Percentiles rank a stretch among this genome's conserved stretches.
These are phyloP conservation scores for Drosophila greeni DNA, from an alignment of 2,888 invertebrate genomes.

Conservation along the genomic window DNA sequence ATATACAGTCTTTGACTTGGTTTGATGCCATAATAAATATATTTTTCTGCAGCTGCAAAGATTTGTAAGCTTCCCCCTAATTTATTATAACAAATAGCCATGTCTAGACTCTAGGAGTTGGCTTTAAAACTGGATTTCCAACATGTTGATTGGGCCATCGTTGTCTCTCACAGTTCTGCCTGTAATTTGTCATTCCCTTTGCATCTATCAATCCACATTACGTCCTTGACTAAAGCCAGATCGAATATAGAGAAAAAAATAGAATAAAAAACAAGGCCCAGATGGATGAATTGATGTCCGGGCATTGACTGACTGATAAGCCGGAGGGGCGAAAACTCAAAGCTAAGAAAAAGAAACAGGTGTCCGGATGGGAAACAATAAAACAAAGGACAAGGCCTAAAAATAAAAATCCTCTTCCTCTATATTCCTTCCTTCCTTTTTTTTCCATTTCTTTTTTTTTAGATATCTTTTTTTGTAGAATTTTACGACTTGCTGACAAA, in stretches of 20 bases:
- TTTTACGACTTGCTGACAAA: constrained; percentile 76
- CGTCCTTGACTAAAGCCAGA: constrained; percentile 8
- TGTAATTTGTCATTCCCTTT: constrained; percentile 39
- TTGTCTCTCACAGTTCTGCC: constrained; percentile 18
- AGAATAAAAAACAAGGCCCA: constrained; percentile 13
- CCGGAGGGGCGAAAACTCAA: background rate
- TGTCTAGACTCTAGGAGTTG: background rate
- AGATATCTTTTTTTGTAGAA: too few species aligned
- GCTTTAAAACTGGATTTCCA: constrained; percentile 6
- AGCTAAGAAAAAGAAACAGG: constrained; percentile 30
- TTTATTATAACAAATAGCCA: constrained; percentile 1
- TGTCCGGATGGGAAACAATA: constrained; percentile 34
- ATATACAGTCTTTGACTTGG: background rate
- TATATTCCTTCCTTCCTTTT: too few species aligned
- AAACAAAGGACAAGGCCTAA: constrained; percentile 27
- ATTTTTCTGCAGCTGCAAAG: background rate
- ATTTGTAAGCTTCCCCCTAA: background rate
- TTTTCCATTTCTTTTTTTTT: constrained; percentile 40
- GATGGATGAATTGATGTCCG: constrained; percentile 39
- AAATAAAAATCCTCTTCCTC: constrained; percentile 52
- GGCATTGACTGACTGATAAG: constrained; percentile 39
- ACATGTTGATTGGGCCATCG: constrained; percentile 14
- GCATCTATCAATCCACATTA: constrained; percentile 41
- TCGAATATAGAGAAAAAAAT: background rate
- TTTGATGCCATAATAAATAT: background rate